These are phyloP conservation scores for Gallinago stenura DNA, from an alignment of 2,797 vertebrate genomes.

Conservation along the genomic window DNA sequence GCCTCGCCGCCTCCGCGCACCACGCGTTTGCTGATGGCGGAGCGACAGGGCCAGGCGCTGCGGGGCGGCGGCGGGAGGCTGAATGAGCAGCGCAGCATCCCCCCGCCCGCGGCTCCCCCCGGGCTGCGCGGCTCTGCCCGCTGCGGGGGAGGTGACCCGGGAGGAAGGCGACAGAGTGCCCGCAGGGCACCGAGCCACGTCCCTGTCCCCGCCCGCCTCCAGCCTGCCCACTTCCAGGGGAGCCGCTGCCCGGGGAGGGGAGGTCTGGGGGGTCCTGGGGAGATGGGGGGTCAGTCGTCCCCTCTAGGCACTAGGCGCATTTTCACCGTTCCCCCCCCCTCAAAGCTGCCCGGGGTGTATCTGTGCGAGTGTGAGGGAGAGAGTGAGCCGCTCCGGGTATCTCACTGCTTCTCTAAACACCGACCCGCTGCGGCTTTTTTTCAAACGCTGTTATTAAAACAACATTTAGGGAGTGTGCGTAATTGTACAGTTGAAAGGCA, in stretches of 20 bases:
- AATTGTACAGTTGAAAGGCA: slow-evolving; percentile 26
- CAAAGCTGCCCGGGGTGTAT: neutral
- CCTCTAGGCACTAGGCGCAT: neutral
- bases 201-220: no score
- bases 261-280: neutral
- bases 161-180: neutral
- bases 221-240: neutral
- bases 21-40: neutral
- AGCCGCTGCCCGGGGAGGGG: neutral
- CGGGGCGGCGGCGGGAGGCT: neutral
- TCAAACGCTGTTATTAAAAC: neutral
- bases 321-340: fast-evolving
- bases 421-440: neutral
- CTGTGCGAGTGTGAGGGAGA: neutral
- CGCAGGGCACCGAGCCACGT: neutral
- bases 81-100: neutral
- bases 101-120: neutral
- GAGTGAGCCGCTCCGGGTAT: neutral
- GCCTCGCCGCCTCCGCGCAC: neutral
- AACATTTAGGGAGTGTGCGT: neutral
- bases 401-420: neutral
- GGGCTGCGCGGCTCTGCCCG: neutral
- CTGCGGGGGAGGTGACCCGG: neutral
- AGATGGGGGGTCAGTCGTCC: neutral
- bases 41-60: neutral